Evolutionary conservation across 64 coral and sea anemone genomes (phyloP).

Genomic region (Stichodactyla helianthus): DNA sequence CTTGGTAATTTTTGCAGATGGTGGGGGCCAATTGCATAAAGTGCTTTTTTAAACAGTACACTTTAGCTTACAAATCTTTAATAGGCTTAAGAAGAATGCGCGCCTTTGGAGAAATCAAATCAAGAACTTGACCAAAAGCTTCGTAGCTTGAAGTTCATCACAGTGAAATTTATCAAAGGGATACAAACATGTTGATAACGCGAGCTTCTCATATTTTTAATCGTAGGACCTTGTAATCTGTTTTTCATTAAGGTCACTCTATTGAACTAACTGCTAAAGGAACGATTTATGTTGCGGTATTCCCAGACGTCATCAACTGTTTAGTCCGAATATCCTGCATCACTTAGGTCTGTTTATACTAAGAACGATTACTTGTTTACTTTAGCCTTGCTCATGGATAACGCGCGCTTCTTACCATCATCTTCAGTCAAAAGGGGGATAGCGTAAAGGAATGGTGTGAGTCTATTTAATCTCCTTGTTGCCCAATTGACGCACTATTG

Average conservation of each 20-base stretch:
- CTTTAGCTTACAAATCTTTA: not conserved
- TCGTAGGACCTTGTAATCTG: not conserved
- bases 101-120: not conserved
- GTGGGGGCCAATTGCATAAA: not conserved
- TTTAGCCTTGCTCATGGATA: slow-evolving; percentile 2
- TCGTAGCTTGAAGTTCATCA: not conserved
- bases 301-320: slow-evolving; percentile 21
- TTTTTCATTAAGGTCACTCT: slow-evolving; percentile 19
- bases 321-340: slow-evolving; percentile 16
- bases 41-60: not conserved
- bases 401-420: not conserved
- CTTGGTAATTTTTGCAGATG: not conserved
- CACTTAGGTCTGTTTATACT: slow-evolving; percentile 21
- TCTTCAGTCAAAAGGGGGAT: not conserved
- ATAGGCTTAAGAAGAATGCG: not conserved
- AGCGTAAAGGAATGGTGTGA: not conserved
- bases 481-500: slow-evolving; percentile 10
- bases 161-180: not conserved
- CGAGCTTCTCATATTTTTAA: not conserved
- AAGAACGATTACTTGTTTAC: slow-evolving; percentile 19
- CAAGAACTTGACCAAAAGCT: not conserved
- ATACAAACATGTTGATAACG: slow-evolving; percentile 4
- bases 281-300: slow-evolving; percentile 19
- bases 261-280: not conserved
- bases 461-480: not conserved